A percentile compares a stretch with the other conserved stretches of the same genome.
These are phyloP conservation scores for Drosophila malerkotliana DNA, from an alignment of 1,140 invertebrate species.

Conservation along the genomic window DNA sequence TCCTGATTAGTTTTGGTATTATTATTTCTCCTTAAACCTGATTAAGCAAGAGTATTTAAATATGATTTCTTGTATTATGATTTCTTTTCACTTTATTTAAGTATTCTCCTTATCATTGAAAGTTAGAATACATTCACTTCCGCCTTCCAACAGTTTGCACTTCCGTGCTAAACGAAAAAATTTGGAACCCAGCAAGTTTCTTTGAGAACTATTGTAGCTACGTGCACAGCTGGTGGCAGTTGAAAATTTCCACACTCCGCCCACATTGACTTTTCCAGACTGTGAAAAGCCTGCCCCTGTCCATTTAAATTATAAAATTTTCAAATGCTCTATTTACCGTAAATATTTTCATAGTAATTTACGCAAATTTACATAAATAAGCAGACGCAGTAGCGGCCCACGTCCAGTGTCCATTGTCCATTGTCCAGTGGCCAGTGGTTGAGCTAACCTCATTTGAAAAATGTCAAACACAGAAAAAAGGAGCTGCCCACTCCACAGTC, in stretches of 20 bases:
- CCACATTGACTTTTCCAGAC: slow-evolving; percentile 35
- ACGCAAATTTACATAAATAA: slow-evolving; percentile 81
- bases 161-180: slow-evolving; percentile 60
- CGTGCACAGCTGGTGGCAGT: slow-evolving; percentile 60
- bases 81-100: background rate
- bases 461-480: slow-evolving; percentile 70
- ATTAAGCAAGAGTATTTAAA: background rate
- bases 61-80: background rate
- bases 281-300: slow-evolving; percentile 31
- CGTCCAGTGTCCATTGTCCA: too few species aligned
- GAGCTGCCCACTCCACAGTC: slow-evolving; percentile 9
- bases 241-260: slow-evolving; percentile 24
- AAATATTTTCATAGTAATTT: slow-evolving; percentile 81
- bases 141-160: slow-evolving; percentile 42
- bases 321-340: slow-evolving; percentile 77
- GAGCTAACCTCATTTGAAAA: slow-evolving; percentile 74
- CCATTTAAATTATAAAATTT: slow-evolving; percentile 73
- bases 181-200: slow-evolving; percentile 56
- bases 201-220: slow-evolving; percentile 19
- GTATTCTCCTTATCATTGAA: background rate
- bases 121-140: slow-evolving; percentile 13
- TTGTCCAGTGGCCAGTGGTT: slow-evolving; percentile 5
- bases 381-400: slow-evolving; percentile 7
- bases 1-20: background rate
- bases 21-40: background rate